Percentiles rank a stretch among this genome's conserved stretches.
These are phyloP conservation scores for Hemitrygon akajei DNA, from an alignment of 2,797 vertebrate species.

Conservation along the genomic window DNA sequence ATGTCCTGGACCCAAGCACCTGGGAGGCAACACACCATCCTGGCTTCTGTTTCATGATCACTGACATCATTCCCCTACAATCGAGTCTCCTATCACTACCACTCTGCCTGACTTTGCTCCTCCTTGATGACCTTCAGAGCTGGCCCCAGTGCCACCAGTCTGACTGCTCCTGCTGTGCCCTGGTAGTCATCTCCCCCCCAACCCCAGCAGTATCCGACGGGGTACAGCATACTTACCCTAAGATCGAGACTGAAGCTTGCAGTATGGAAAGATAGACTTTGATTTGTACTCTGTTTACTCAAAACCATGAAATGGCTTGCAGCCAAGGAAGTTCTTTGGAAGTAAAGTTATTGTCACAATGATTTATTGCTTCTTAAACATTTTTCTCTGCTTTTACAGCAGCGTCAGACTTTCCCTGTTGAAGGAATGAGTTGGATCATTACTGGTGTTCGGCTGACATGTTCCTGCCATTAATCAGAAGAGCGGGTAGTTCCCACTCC, in stretches of 20 bases:
- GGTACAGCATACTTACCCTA: no score
- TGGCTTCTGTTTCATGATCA: no score
- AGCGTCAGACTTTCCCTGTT: neutral
- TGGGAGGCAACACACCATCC: no score
- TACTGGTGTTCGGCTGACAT: neutral
- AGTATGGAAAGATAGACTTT: neutral
- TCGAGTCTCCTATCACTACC: no score
- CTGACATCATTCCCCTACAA: no score
- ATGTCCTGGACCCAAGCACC: no score
- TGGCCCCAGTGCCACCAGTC: no score
- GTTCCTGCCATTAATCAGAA: neutral
- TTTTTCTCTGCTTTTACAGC: neutral
- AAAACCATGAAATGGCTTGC: neutral
- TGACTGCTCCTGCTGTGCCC: no score
- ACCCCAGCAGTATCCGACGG: no score
- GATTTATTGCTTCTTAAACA: neutral
- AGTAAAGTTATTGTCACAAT: neutral
- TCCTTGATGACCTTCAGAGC: no score
- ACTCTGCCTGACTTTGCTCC: no score
- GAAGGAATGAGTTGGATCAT: neutral
- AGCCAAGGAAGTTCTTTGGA: neutral
- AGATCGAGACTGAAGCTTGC: neutral
- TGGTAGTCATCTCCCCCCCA: no score
- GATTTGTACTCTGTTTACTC: neutral
- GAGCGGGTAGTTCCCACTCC: neutral